A percentile compares a stretch with the other conserved stretches of the same genome.
Conservation (phyloP, 2,888 invertebrate genomes). For the Cloeon dipterum region DNA sequence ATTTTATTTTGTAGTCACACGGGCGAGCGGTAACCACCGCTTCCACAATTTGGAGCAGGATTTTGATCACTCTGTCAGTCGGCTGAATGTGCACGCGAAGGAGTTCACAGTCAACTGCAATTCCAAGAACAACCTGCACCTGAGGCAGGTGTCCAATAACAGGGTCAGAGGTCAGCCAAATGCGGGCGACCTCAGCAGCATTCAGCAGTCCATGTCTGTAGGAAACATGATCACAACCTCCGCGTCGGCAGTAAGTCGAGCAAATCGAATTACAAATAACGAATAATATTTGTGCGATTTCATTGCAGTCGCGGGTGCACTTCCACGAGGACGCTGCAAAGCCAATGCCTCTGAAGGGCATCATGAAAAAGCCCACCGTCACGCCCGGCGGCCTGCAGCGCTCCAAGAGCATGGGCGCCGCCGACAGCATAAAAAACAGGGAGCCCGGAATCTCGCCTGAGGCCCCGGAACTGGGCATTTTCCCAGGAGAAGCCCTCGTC, state of each 20-base stretch:
- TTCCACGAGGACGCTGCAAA: slow-evolving; percentile 18
- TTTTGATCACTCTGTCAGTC: no score
- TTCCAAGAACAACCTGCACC: neutral
- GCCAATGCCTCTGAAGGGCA: neutral
- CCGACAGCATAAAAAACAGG: slow-evolving; percentile 43
- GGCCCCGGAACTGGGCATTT: slow-evolving; percentile 50
- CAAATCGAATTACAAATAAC: neutral
- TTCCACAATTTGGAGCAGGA: no score
- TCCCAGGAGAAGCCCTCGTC: slow-evolving; percentile 46
- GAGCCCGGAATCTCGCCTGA: slow-evolving; percentile 34
- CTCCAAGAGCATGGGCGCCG: slow-evolving; percentile 59
- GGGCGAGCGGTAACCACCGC: no score
- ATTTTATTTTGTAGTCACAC: no score
- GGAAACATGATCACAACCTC: slow-evolving; percentile 36
- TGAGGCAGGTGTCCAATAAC: slow-evolving; percentile 18
- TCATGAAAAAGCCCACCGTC: no score
- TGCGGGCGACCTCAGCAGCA: no score
- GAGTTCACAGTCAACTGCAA: slow-evolving; percentile 49
- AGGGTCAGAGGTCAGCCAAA: no score
- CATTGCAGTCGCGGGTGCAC: slow-evolving; percentile 30
- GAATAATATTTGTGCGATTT: no score
- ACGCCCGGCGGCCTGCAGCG: slow-evolving; percentile 36
- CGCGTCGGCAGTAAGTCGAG: slow-evolving; percentile 22
- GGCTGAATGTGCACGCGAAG: slow-evolving; percentile 73
- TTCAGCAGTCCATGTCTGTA: slow-evolving; percentile 45